Evolutionary conservation across 2,888 invertebrate genomes (phyloP), one percentile per base, ranked within the genome.

Genomic region (Melieria omissa): DNA sequence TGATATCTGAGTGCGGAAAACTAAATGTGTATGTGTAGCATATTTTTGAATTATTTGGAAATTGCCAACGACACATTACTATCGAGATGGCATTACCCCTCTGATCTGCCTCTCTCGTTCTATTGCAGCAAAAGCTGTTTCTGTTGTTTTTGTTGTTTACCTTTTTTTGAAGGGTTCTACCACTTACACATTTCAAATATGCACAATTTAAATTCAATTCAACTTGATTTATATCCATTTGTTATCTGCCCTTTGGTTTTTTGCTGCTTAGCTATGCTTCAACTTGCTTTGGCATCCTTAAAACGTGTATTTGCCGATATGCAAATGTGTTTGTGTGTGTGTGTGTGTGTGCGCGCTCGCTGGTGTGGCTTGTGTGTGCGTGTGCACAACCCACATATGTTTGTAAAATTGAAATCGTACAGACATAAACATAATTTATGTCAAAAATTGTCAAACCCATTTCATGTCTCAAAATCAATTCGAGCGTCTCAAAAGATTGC

Each of bases 381-480:
- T 41, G 41, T 16, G 7, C 47, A 4, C 41, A 55, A 10, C 45
- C 8, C 44, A 57, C 14, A 54, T 58, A n/a, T n/a, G 57, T 45
- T 49, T 63, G 7, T 12, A 42, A 29, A 12, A 66, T 46, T 66
- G 44, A 60, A 61, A 10, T 44, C 44, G n/a, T 42, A 44, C 44
- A 68, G 7, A 44, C 68, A 54, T 68, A 52, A 44, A 61, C 44
- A 49, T 60, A 55, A 45, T 45, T 45, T 65, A 52, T 49, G 58
- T 67, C 58, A 58, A 46, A 67, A 61, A 52, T 49, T 60, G 60
- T 61, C 68, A 68, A 52, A 68, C 61, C 68, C 60, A 61, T 44
- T 68, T 68, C 68, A 68, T 68, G 68, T 68, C 45, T 16, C 54
- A 16, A 61, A 68, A 66, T 66, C 47, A 57, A 66, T 55, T 65